phyloP scores from a whole-genome alignment of 2,888 invertebrate species.

The Siphonodentalium dalli region DNA sequence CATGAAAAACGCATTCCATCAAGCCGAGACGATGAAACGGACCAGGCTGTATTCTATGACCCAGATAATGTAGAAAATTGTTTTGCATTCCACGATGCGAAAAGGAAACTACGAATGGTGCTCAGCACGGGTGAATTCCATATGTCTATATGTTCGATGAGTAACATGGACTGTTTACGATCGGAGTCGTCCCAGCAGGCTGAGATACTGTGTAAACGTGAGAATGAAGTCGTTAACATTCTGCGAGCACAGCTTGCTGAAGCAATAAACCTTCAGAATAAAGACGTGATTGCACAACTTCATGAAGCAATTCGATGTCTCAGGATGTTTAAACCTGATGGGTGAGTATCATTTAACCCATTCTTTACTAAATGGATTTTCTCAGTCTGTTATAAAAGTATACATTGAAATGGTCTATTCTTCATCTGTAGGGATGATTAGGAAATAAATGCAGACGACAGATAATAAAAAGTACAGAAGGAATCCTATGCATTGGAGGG shows the following conservation, averaged over 20 bases:
- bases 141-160: conserved; percentile 33
- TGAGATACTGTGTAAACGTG: too few species aligned
- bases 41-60: conserved; percentile 62
- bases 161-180: conserved; percentile 27
- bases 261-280: conserved; percentile 80
- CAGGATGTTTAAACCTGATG: conserved; percentile 74
- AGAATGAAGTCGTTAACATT: conserved; percentile 59
- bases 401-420: too few species aligned
- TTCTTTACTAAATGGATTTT: not conserved
- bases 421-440: too few species aligned
- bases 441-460: too few species aligned
- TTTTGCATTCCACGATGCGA: conserved; percentile 75
- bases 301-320: conserved; percentile 85
- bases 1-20: conserved; percentile 51
- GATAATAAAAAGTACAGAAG: too few species aligned
- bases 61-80: conserved; percentile 71
- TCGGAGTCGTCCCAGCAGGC: conserved; percentile 42
- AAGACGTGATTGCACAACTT: conserved; percentile 79
- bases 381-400: too few species aligned
- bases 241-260: conserved; percentile 75
- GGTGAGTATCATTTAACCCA: conserved; percentile 57
- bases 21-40: conserved; percentile 38
- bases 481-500: too few species aligned
- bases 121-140: conserved; percentile 81
- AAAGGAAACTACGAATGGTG: conserved; percentile 88